Percentiles rank a stretch among this genome's conserved stretches.
phyloP scores from a whole-genome alignment of 2,113 vertebrate species.

The Hippocampus comes region DNA sequence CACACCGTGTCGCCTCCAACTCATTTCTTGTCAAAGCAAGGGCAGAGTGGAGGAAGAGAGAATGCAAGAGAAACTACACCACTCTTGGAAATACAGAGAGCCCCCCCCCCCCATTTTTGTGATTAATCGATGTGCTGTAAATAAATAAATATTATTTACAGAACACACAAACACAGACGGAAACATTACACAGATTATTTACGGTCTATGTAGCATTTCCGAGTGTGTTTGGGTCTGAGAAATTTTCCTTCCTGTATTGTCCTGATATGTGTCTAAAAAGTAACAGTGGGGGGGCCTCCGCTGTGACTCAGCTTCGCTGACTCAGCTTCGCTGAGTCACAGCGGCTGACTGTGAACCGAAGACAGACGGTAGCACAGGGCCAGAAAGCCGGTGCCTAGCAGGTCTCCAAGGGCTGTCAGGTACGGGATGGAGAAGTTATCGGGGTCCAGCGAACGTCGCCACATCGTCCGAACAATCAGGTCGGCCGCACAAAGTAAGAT shows the following conservation, averaged over 20 bases:
- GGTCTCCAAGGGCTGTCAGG: slow-evolving; percentile 91
- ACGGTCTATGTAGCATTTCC: not conserved
- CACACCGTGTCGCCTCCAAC: too few relatives aligned
- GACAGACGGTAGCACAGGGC: slow-evolving; percentile 81
- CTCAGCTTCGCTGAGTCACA: slow-evolving; percentile 38
- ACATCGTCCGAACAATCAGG: slow-evolving; percentile 83
- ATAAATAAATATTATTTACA: not conserved
- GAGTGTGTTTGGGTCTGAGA: not conserved
- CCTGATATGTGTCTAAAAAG: not conserved
- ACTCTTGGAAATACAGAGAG: not conserved
- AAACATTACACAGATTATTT: too few relatives aligned
- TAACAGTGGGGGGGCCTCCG: not conserved
- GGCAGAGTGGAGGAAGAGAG: not conserved
- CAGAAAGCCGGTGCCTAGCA: slow-evolving; percentile 89
- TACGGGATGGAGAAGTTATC: slow-evolving; percentile 97
- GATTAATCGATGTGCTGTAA: not conserved
- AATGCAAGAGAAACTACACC: not conserved
- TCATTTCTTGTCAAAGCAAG: not conserved
- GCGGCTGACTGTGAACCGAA: slow-evolving; percentile 45
- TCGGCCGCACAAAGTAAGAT: slow-evolving; percentile 89
- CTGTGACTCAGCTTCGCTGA: too few relatives aligned
- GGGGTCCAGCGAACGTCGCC: slow-evolving; percentile 85
- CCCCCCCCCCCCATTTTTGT: not conserved
- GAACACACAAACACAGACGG: too few relatives aligned
- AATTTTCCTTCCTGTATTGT: not conserved